phyloP scores from a whole-genome alignment of 2,888 invertebrate genomes.

The Apodemia mormo region DNA sequence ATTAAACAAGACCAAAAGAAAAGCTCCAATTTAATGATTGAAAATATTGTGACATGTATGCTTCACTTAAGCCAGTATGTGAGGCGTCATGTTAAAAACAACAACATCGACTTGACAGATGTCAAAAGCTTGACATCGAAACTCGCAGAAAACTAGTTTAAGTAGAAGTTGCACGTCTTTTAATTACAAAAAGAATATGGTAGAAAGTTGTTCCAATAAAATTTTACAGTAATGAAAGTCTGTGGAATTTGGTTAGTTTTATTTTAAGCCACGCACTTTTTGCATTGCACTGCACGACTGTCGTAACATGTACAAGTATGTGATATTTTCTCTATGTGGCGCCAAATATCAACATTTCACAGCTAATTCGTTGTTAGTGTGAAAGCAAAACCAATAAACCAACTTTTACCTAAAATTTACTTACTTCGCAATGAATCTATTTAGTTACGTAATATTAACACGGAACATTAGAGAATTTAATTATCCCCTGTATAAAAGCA shows the following conservation, averaged over 20 bases:
- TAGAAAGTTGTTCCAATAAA: conserved; percentile 14
- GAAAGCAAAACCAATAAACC: background rate
- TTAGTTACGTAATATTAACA: too few relatives aligned
- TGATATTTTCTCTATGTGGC: background rate
- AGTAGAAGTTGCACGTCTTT: conserved; percentile 7
- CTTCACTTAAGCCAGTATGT: background rate
- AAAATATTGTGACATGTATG: background rate
- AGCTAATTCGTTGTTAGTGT: background rate
- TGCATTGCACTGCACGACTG: background rate
- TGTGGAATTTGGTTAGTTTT: conserved; percentile 5
- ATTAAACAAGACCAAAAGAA: too few relatives aligned
- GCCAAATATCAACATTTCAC: conserved; percentile 2
- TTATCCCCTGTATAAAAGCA: too few relatives aligned
- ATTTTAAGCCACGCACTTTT: background rate
- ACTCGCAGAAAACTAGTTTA: conserved; percentile 5
- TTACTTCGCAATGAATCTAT: background rate
- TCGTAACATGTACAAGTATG: background rate
- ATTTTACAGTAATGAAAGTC: conserved; percentile 1
- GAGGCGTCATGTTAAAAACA: background rate
- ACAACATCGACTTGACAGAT: conserved; percentile 14
- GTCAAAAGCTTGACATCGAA: conserved; percentile 7
- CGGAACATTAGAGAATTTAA: too few relatives aligned
- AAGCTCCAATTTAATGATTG: too few relatives aligned
- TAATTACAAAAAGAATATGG: conserved; percentile 3
- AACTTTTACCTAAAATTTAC: background rate